Conservation (phyloP, 2,797 vertebrate species). For the Echiichthys vipera region DNA sequence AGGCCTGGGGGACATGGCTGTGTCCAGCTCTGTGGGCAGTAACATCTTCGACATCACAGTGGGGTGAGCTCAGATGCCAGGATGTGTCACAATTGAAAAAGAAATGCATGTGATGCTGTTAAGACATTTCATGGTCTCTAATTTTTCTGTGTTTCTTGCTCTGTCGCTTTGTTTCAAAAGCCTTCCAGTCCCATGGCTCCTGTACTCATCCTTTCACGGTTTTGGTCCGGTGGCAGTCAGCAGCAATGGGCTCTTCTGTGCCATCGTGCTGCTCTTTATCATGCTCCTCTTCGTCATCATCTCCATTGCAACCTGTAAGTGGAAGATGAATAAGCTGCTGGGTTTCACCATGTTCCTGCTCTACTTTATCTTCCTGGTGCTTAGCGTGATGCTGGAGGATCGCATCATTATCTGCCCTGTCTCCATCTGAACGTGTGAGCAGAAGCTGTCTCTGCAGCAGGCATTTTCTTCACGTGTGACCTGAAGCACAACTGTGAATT, state of each 20-base stretch:
- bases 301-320: slow-evolving; percentile 93
- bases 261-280: slow-evolving; percentile 96
- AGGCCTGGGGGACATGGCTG: slow-evolving; percentile 97
- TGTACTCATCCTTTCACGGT: slow-evolving; percentile 85
- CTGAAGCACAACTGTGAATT: slow-evolving; percentile 25
- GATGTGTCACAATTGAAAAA: not conserved
- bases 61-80: slow-evolving; percentile 87
- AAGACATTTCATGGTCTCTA: not conserved
- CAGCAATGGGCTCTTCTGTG: slow-evolving; percentile 97
- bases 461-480: slow-evolving; percentile 1
- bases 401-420: slow-evolving; percentile 94
- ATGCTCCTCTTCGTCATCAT: slow-evolving; percentile 97
- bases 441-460: not conserved
- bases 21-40: slow-evolving; percentile 97
- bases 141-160: slow-evolving; percentile 10
- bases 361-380: slow-evolving; percentile 95
- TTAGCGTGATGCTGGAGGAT: slow-evolving; percentile 97
- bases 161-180: slow-evolving; percentile 74
- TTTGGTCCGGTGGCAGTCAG: slow-evolving; percentile 92
- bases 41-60: slow-evolving; percentile 99
- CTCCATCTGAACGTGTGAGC: slow-evolving; percentile 85
- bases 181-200: slow-evolving; percentile 93
- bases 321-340: slow-evolving; percentile 96
- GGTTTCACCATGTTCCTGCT: slow-evolving; percentile 95
- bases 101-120: not conserved